phyloP scores from a whole-genome alignment of 1,140 invertebrate species.

The Sarcophaga peregrina region DNA sequence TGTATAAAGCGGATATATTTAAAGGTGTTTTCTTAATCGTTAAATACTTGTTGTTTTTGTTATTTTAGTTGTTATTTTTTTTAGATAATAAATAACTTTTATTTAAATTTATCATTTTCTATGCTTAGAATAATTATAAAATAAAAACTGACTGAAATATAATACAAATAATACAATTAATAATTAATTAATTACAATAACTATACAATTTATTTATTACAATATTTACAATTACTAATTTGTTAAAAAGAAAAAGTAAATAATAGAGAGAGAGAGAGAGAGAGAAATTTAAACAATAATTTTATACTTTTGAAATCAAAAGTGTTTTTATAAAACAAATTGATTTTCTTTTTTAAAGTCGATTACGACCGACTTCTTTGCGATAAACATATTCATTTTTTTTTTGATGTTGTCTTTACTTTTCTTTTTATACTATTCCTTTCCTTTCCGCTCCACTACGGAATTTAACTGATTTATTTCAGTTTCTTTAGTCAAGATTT shows the following conservation, averaged over 20 bases:
- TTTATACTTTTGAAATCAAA: not conserved
- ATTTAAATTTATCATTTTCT: conserved; percentile 12
- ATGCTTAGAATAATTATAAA: conserved; percentile 29
- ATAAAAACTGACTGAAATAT: not conserved
- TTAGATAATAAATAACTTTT: conserved; percentile 27
- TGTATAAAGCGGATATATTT: conserved; percentile 65
- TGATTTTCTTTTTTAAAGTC: not conserved
- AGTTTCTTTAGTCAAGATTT: no score
- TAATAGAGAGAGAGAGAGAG: conserved; percentile 37
- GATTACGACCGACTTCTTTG: not conserved
- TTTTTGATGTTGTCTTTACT: no score
- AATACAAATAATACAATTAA: conserved; percentile 46
- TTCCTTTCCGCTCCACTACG: no score
- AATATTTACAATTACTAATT: conserved; percentile 42
- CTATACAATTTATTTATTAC: not conserved
- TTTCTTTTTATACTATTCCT: no score
- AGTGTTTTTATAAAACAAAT: not conserved
- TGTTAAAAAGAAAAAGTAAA: not conserved
- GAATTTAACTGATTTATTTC: no score
- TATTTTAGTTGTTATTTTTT: conserved; percentile 3
- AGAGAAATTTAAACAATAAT: not conserved
- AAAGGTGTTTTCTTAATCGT: conserved; percentile 1
- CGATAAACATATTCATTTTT: not conserved
- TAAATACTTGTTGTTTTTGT: not conserved
- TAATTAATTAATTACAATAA: no score